Evolutionary conservation across 1,140 invertebrate genomes (phyloP), one percentile per base, ranked within the genome.

Genomic region (Doryteuthis pealeii): DNA sequence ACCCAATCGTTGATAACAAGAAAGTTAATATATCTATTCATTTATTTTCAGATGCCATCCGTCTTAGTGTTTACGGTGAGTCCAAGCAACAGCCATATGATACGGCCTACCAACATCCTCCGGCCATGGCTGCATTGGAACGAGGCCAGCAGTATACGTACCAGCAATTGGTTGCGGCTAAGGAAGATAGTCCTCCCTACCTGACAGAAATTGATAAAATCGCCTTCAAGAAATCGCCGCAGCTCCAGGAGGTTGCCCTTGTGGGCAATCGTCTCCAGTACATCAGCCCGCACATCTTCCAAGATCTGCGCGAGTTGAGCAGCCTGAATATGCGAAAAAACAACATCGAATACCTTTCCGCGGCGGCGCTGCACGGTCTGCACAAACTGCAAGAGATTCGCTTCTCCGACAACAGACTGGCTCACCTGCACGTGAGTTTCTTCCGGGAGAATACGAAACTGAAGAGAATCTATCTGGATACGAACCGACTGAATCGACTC

Each of bases 281-380:
- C 28, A 35, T 79, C 3, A 71, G 74, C 28, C 72, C 74, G 32
- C 72, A 71, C 33, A 65, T 74, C 14, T 78, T 79, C 43, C 28
- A 68, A 32, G 67, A 69, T 26, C 45, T 79, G 22, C 68, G 45
- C 2, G 66, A 45, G 18, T 62, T 79, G 6, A 62, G 76, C 32
- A 30, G 73, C 45, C 72, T 79, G 22, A 73, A 74, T 31, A 32
- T 79, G n/a, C 71, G 71, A 43, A 78, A 79, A 18, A 79, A 79
- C 65, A 76, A 76, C 49, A 78, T 79, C 54, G 68, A 71, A 6
- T 62, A 72, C 72, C 66, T 79, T 5, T 74, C 74, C 3, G 72
- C 68, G 14, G 76, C 74, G 0, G 26, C 76, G 1, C 78, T 79
- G 31, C 15, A 35, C 8, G 45, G 62, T 26, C 62, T 77, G 22